These are phyloP conservation scores for Dicrurus megarhynchus DNA, from an alignment of 2,113 vertebrate species.

Conservation along the genomic window DNA sequence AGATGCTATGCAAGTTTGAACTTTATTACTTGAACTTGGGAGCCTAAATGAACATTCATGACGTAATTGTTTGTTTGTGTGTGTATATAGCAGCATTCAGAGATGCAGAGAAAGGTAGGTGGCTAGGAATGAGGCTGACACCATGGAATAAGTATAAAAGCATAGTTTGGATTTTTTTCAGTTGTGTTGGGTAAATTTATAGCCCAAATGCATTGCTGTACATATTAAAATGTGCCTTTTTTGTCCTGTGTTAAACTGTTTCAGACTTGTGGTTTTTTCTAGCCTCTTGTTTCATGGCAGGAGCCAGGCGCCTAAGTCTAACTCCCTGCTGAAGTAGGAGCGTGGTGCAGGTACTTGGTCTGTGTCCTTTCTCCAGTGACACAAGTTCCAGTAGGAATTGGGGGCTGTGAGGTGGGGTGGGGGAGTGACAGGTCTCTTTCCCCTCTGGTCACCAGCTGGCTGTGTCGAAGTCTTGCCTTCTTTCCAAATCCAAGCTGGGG, in stretches of 20 bases:
- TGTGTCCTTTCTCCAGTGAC: background rate
- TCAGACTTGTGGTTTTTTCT: constrained; percentile 69
- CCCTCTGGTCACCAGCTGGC: background rate
- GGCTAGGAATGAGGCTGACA: constrained; percentile 50
- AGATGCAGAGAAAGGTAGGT: constrained; percentile 54
- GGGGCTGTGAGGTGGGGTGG: background rate
- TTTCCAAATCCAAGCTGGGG: background rate
- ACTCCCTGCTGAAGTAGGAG: constrained; percentile 13
- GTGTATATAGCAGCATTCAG: constrained; percentile 57
- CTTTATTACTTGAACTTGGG: constrained; percentile 60
- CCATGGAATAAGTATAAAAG: constrained; percentile 56
- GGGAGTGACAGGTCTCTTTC: background rate
- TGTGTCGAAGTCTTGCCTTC: rapidly evolving
- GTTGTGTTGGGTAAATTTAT: constrained; percentile 70
- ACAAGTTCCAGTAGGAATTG: background rate
- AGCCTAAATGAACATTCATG: constrained; percentile 63
- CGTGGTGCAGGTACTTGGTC: background rate
- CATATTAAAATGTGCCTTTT: constrained; percentile 77
- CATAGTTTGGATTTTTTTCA: constrained; percentile 57
- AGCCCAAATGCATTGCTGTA: constrained; percentile 73
- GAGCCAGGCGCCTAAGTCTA: background rate
- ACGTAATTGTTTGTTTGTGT: constrained; percentile 66
- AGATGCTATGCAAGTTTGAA: constrained; percentile 66
- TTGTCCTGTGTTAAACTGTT: constrained; percentile 70
- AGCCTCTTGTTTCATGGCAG: constrained; percentile 20